Percentiles rank a stretch among this genome's conserved stretches.
These are phyloP conservation scores for Paracanthobrama guichenoti DNA, from an alignment of 2,113 vertebrate genomes.

Conservation along the genomic window DNA sequence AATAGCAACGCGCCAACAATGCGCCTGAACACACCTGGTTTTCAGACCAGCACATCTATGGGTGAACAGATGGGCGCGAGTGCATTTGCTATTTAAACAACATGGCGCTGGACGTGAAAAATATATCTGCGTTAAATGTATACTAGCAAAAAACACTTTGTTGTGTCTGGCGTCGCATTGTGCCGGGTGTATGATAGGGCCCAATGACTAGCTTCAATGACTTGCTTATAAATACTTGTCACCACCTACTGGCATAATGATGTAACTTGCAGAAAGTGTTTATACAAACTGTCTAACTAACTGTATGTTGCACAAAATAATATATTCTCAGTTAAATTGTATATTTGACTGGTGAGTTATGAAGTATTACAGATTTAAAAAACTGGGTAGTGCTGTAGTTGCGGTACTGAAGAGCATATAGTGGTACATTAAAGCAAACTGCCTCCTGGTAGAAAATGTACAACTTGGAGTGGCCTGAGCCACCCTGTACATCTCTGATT, in stretches of 20 bases:
- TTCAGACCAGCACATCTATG: too few relatives aligned
- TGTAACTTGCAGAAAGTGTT: neutral
- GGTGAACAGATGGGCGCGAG: too few relatives aligned
- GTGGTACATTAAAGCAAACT: conserved; percentile 1
- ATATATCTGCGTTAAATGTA: too few relatives aligned
- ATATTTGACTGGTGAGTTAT: neutral
- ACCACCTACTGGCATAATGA: neutral
- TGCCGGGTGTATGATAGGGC: too few relatives aligned
- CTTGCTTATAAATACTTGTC: neutral
- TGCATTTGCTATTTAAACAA: too few relatives aligned
- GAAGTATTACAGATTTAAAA: neutral
- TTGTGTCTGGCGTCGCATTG: too few relatives aligned
- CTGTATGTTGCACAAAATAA: neutral
- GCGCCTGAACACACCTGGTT: too few relatives aligned
- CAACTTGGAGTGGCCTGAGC: neutral
- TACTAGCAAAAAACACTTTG: too few relatives aligned
- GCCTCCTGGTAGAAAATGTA: neutral
- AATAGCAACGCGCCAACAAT: too few relatives aligned
- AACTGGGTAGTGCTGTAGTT: neutral
- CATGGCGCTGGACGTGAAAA: too few relatives aligned
- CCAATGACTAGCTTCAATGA: too few relatives aligned
- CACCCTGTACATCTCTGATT: conserved; percentile 25
- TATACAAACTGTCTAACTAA: neutral
- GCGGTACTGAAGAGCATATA: neutral
- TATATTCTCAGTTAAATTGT: neutral